Conservation (phyloP, 2,113 vertebrate genomes). For the Rostratula benghalensis region DNA sequence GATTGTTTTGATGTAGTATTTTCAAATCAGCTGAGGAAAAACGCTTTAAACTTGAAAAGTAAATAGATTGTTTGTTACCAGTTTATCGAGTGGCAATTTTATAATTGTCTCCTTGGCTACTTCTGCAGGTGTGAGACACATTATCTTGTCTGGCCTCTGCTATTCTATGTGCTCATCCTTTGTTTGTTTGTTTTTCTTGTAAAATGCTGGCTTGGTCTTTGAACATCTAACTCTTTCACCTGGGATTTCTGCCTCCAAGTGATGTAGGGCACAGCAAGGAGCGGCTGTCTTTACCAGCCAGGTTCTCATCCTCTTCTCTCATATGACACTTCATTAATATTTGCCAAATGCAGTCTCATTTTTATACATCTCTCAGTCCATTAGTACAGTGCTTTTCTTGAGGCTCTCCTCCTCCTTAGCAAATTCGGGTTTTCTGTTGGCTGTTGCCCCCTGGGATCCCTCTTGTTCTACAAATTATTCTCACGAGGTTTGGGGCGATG, state of each 20-base stretch:
- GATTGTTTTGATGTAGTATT: not conserved
- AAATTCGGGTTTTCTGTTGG: not conserved
- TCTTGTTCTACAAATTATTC: not conserved
- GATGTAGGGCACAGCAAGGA: not conserved
- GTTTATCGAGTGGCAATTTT: not conserved
- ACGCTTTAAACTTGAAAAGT: not conserved
- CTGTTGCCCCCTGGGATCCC: not conserved
- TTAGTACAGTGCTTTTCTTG: not conserved
- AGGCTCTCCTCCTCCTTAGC: not conserved
- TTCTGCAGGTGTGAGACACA: not conserved
- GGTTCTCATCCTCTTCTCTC: not conserved
- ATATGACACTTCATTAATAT: not conserved
- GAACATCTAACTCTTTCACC: not conserved
- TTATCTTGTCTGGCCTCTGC: not conserved
- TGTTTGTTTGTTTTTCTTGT: not conserved
- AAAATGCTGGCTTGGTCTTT: not conserved
- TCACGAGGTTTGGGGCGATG: not conserved
- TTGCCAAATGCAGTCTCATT: not conserved
- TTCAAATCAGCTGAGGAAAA: not conserved
- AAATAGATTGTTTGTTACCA: not conserved
- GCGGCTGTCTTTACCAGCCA: not conserved
- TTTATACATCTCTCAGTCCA: not conserved
- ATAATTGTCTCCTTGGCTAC: not conserved
- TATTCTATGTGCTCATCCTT: not conserved
- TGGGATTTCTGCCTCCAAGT: not conserved